Conservation (phyloP, 1,140 invertebrate genomes). For the Drosophila oshimai region DNA sequence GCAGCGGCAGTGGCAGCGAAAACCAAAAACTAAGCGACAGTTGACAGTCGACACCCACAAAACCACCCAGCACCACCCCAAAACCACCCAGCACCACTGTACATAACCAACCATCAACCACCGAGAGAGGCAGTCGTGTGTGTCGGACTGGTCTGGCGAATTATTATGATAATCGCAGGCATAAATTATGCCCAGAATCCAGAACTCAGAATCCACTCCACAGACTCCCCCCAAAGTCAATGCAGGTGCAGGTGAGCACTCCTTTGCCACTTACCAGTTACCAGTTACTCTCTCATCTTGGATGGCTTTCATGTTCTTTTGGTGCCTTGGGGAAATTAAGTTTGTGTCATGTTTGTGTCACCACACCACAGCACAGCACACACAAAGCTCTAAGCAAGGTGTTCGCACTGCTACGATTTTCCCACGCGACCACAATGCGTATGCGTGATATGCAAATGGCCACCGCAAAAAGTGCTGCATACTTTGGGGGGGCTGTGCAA, state of each 20-base stretch:
- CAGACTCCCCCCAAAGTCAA: not conserved
- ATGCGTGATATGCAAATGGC: conserved; percentile 64
- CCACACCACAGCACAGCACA: conserved; percentile 32
- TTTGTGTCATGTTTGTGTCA: conserved; percentile 77
- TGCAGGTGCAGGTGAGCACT: conserved; percentile 10
- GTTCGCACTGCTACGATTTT: not conserved
- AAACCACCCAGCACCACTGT: not conserved
- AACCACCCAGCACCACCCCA: too few species aligned
- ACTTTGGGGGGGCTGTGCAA: conserved; percentile 9
- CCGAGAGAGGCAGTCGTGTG: conserved; percentile 8
- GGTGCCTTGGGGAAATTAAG: conserved; percentile 76
- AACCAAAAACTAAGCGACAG: conserved; percentile 38
- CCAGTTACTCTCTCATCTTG: not conserved
- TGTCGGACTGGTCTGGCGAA: conserved; percentile 55
- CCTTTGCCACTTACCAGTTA: not conserved
- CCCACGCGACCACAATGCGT: conserved; percentile 39
- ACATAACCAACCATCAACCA: not conserved
- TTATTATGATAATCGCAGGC: conserved; percentile 77
- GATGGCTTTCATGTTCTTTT: conserved; percentile 52
- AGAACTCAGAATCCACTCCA: too few species aligned
- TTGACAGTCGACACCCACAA: conserved; percentile 19
- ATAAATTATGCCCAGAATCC: conserved; percentile 63
- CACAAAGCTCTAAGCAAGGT: too few species aligned
- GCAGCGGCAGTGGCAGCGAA: conserved; percentile 9
- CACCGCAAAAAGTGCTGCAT: conserved; percentile 19